A percentile compares a stretch with the other conserved stretches of the same genome.
Conservation (phyloP, 2,797 vertebrate genomes). For the Acipenser transmontanus region DNA sequence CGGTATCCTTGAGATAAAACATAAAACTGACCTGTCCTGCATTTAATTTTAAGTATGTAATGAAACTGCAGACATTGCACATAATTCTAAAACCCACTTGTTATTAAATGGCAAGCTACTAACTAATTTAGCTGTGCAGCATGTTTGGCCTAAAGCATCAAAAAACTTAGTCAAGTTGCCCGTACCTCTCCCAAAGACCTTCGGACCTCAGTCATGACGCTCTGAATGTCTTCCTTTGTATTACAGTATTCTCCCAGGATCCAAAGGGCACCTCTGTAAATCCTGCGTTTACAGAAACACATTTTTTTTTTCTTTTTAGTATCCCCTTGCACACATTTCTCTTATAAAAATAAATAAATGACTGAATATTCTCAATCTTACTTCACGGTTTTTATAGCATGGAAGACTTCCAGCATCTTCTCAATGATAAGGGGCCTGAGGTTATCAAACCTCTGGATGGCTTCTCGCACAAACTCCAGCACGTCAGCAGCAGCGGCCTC, state of each 20-base stretch:
- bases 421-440: slow-evolving; percentile 90
- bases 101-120: no score
- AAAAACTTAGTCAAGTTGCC: neutral
- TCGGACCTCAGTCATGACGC: slow-evolving; percentile 95
- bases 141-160: no score
- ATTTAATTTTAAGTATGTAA: no score
- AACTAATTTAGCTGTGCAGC: no score
- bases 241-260: slow-evolving; percentile 96
- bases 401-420: slow-evolving; percentile 98
- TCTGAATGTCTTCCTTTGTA: slow-evolving; percentile 96
- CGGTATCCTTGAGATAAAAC: no score
- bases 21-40: no score
- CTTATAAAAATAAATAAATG: neutral
- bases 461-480: slow-evolving; percentile 95
- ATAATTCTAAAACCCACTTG: no score
- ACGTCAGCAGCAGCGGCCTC: slow-evolving; percentile 96
- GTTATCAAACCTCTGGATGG: slow-evolving; percentile 90
- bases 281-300: slow-evolving; percentile 55
- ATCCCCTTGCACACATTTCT: neutral
- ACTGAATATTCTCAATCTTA: slow-evolving; percentile 51
- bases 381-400: slow-evolving; percentile 96
- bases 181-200: slow-evolving; percentile 90
- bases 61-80: no score
- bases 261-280: slow-evolving; percentile 94
- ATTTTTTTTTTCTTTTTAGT: neutral